Evolutionary conservation across 2,113 vertebrate species (phyloP).

Genomic region (Indri indri): DNA sequence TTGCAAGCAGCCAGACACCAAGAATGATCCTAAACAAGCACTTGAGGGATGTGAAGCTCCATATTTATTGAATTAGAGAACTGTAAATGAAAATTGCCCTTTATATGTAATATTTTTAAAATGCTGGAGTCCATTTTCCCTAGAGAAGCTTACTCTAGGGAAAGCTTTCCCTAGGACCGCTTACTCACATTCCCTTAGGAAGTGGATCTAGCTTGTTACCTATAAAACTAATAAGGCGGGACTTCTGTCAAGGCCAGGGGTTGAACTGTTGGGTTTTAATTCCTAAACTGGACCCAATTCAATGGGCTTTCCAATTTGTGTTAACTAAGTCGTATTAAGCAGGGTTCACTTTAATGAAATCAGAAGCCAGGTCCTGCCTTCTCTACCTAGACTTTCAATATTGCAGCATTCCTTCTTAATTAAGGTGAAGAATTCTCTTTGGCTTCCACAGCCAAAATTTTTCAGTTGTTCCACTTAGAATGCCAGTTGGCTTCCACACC

Average conservation of each 20-base stretch:
- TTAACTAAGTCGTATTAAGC: slow-evolving; percentile 60
- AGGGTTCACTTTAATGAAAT: slow-evolving; percentile 46
- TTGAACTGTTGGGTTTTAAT: neutral
- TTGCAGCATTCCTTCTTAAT: slow-evolving; percentile 66
- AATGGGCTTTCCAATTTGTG: slow-evolving; percentile 44
- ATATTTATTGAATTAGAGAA: slow-evolving; percentile 13
- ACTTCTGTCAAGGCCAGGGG: neutral
- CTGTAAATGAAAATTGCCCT: slow-evolving; percentile 37
- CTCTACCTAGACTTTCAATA: slow-evolving; percentile 54
- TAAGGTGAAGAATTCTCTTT: slow-evolving; percentile 67
- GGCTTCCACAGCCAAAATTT: slow-evolving; percentile 37
- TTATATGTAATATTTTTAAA: slow-evolving; percentile 1
- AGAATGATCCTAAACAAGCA: slow-evolving; percentile 14
- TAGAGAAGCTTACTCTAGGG: no score
- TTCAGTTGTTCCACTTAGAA: slow-evolving; percentile 51
- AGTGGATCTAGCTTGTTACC: neutral
- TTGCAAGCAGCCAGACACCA: slow-evolving; percentile 38
- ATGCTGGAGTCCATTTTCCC: neutral
- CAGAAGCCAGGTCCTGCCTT: slow-evolving; percentile 21
- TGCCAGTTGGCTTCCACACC: slow-evolving; percentile 63
- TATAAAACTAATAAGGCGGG: neutral
- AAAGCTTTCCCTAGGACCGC: no score
- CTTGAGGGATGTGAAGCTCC: neutral
- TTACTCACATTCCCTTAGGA: neutral
- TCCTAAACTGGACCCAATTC: slow-evolving; percentile 30